These are phyloP conservation scores for Nasua narica DNA, from an alignment of 2,797 vertebrate genomes.

Conservation along the genomic window DNA sequence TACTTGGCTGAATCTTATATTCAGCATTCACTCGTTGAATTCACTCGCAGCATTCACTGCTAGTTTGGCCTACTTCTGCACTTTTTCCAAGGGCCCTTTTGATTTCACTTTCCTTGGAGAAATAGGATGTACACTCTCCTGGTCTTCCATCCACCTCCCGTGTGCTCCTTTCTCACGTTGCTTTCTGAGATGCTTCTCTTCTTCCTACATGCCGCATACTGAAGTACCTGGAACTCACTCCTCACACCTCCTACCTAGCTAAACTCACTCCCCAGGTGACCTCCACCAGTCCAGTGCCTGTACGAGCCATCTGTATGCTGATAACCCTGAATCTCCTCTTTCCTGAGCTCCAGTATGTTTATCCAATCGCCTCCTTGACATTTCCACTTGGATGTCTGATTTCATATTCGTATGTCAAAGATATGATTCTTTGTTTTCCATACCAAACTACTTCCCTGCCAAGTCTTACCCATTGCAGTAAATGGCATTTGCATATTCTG, in stretches of 20 bases:
- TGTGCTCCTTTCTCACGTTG: background rate
- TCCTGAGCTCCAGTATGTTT: background rate
- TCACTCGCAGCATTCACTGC: background rate
- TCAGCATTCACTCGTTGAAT: background rate
- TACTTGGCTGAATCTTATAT: background rate
- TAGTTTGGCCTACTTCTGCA: background rate
- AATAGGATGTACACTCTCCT: background rate
- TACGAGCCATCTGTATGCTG: accelerated
- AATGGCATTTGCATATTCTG: background rate
- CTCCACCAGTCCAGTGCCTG: no score
- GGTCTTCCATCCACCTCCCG: background rate
- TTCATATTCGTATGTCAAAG: background rate
- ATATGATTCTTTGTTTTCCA: background rate
- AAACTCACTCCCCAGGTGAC: background rate
- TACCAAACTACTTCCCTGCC: background rate
- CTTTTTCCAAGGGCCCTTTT: background rate
- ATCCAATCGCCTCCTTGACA: background rate
- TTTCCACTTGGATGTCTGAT: background rate
- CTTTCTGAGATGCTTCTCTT: background rate
- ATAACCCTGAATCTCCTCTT: background rate
- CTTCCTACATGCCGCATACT: background rate
- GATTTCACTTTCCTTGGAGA: background rate
- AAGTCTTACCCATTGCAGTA: background rate
- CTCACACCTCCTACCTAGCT: background rate
- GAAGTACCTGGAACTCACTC: background rate